Conservation (phyloP, 2,113 vertebrate genomes). For the Monarcha castaneiventris region DNA sequence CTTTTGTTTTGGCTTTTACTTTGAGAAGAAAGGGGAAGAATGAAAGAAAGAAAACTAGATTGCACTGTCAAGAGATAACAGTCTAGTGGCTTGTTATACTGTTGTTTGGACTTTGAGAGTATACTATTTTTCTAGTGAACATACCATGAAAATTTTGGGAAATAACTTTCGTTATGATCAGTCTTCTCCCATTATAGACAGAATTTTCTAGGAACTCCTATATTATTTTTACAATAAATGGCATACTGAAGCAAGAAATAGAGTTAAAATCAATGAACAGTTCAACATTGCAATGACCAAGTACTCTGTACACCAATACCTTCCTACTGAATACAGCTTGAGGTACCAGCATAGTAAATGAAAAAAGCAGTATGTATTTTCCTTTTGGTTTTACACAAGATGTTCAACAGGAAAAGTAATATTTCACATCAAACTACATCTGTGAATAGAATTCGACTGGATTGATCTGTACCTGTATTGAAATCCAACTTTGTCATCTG, state of each 20-base stretch:
- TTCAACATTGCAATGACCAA: background rate
- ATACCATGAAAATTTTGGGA: background rate
- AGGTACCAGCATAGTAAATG: background rate
- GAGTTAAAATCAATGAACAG: background rate
- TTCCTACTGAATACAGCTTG: background rate
- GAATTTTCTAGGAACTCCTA: background rate
- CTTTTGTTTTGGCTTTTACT: background rate
- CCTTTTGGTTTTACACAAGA: background rate
- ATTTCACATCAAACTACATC: background rate
- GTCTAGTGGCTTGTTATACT: background rate
- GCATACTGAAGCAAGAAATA: background rate
- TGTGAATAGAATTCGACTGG: background rate
- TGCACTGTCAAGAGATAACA: background rate
- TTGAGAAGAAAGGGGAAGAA: background rate
- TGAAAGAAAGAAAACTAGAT: background rate
- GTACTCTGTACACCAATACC: background rate
- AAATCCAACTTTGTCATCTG: conserved; percentile 98
- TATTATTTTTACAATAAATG: background rate
- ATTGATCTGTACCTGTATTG: conserved; percentile 82
- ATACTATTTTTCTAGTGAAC: background rate
- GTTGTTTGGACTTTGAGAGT: background rate
- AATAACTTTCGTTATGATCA: background rate
- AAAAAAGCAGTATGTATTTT: background rate
- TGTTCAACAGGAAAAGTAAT: background rate
- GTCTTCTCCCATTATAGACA: background rate